Evolutionary conservation across 2,888 invertebrate species (phyloP), one percentile per base, ranked within the genome.

Genomic region (Nymphalis polychloros): DNA sequence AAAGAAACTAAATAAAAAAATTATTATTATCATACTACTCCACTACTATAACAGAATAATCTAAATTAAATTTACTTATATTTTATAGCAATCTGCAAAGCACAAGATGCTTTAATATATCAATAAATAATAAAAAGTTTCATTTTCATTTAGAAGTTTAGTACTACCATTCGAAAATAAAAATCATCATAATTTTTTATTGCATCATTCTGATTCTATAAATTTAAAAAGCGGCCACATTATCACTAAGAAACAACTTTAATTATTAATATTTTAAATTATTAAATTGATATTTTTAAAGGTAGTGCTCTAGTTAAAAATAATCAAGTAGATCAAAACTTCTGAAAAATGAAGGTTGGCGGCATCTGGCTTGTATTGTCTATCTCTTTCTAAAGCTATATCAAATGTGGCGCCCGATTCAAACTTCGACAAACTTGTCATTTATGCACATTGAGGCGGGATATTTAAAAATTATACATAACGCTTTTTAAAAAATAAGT

Each of bases 391-490:
- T 82, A 79, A 78, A 35, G 55, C 23, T 50, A 63, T 68, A 68
- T 57, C 48, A 63, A 62, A 55, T 31, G 70, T 76, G 79, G 87
- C 88, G 89, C 81, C 77, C 85, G 76, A 80, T 89, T 87, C 77
- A 81, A 88, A 87, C 74, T 71, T 79, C 78, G 77, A 73, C 67
- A 75, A 80, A 79, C 77, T 81, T 86, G 84, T 82, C 78, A 80
- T 73, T 74, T 70, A 67, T 73, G 59, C 69, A 47, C 20, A 59
- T 59, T 67, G 68, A 72, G 85, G 87, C 88, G 90, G 84, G 82
- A 87, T 78, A 78, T 81, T 79, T 71, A 77, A 86, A 86, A 64
- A 20, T 59, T 35, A 41, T 41, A 19, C 19, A 19, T 19, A 8
- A 41, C 17, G 10, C 41, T 10, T 4, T 57, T 41, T 6, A 19